These are phyloP conservation scores for Alexandromys fortis DNA, from an alignment of 2,113 vertebrate species.

Conservation along the genomic window DNA sequence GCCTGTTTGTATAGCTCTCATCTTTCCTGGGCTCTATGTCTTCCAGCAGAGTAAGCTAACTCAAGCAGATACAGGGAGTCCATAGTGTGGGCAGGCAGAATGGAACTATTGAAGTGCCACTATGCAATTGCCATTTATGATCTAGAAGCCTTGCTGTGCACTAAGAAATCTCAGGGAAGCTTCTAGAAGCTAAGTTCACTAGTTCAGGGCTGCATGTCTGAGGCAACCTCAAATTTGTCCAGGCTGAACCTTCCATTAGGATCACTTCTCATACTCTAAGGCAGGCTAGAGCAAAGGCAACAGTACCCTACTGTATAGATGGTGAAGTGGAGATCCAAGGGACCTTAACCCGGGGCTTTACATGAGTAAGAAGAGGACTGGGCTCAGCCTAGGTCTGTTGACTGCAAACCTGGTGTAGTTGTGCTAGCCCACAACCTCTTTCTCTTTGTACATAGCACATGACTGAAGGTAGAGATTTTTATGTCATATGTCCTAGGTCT, in stretches of 20 bases:
- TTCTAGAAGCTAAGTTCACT: not conserved
- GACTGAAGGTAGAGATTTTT: not conserved
- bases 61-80: rapidly evolving
- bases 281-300: not conserved
- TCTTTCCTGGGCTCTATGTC: not conserved
- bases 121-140: not conserved
- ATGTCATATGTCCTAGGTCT: rapidly evolving
- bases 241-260: not conserved
- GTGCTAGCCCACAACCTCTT: not conserved
- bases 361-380: not conserved
- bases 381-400: not conserved
- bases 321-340: not conserved
- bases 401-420: too few species aligned
- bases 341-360: not conserved
- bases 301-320: not conserved
- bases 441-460: not conserved
- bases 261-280: not conserved
- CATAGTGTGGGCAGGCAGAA: not conserved
- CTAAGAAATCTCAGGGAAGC: not conserved
- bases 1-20: not conserved
- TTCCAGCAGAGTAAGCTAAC: not conserved
- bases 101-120: rapidly evolving
- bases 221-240: too few species aligned
- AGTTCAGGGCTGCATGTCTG: not conserved
- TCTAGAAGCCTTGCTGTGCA: not conserved